Conservation (phyloP, 2,797 vertebrate species). For the Molossus alvarezi region DNA sequence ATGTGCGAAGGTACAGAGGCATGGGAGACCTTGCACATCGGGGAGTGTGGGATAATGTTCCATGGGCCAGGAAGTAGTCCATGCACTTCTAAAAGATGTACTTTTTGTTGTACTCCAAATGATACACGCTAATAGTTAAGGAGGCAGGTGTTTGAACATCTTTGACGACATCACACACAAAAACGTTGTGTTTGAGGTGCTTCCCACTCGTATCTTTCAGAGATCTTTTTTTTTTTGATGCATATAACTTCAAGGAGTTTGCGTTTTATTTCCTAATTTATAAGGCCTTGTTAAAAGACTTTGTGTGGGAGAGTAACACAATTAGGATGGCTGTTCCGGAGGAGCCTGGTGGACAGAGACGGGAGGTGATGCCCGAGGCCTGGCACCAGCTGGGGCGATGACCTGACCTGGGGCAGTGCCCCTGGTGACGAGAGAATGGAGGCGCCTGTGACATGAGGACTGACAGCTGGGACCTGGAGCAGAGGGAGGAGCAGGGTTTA, state of each 20-base stretch:
- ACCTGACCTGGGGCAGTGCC: neutral
- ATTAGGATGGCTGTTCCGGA: neutral
- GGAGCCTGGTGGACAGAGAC: neutral
- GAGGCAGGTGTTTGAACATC: neutral
- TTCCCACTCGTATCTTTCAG: neutral
- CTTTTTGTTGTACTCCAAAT: constrained; percentile 24
- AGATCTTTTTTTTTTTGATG: neutral
- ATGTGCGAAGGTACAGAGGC: neutral
- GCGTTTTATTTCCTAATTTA: constrained; percentile 39
- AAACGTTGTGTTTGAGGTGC: neutral
- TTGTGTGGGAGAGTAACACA: neutral
- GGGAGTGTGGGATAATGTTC: neutral
- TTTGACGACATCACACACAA: neutral
- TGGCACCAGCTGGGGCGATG: neutral
- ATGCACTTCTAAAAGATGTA: neutral
- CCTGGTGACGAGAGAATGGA: neutral
- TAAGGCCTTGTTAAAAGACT: constrained; percentile 10
- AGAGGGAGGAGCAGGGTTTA: neutral
- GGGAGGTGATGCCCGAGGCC: neutral
- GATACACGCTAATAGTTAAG: neutral
- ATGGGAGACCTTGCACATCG: rapidly evolving
- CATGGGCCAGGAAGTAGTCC: neutral
- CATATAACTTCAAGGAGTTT: constrained; percentile 27
- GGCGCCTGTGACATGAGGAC: neutral
- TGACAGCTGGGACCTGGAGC: neutral